Evolutionary conservation across 2,888 invertebrate species (phyloP).

Genomic region (Eugnorisma glareosa): DNA sequence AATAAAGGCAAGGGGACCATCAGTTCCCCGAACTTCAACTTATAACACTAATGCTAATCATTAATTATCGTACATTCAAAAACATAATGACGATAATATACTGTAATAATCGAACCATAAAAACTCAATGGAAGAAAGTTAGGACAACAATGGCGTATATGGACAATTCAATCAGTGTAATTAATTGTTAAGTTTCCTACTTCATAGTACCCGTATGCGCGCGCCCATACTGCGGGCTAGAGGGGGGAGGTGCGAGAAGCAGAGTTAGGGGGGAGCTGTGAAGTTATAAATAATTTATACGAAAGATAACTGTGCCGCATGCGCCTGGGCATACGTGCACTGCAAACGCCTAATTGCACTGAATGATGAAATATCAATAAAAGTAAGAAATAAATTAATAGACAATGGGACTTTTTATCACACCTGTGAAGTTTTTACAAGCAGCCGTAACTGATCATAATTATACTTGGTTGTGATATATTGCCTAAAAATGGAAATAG

Average conservation of each 20-base stretch:
- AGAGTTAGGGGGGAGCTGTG: conserved; percentile 66
- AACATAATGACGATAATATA: conserved; percentile 64
- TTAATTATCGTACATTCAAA: conserved; percentile 58
- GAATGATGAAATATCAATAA: conserved; percentile 76
- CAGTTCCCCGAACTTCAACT: conserved; percentile 51
- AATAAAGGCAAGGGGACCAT: conserved; percentile 30
- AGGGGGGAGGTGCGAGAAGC: conserved; percentile 28
- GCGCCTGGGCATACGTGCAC: conserved; percentile 72
- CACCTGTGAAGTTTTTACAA: conserved; percentile 71
- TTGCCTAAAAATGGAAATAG: conserved; percentile 49
- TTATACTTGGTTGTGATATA: conserved; percentile 62
- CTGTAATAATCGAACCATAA: conserved; percentile 69
- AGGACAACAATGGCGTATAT: conserved; percentile 78
- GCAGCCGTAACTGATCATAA: conserved; percentile 65
- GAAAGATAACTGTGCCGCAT: conserved; percentile 80
- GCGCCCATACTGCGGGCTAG: conserved; percentile 64
- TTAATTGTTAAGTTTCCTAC: conserved; percentile 81
- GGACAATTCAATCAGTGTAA: conserved; percentile 82
- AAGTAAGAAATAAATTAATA: conserved; percentile 71
- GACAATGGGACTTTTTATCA: conserved; percentile 74
- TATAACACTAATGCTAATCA: conserved; percentile 59
- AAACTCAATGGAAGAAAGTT: conserved; percentile 71
- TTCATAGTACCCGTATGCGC: conserved; percentile 80
- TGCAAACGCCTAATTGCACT: conserved; percentile 66
- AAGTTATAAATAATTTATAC: conserved; percentile 81